A percentile compares a stretch with the other conserved stretches of the same genome.
phyloP scores from a whole-genome alignment of 2,888 invertebrate genomes.

The Habrosyne pyritoides region DNA sequence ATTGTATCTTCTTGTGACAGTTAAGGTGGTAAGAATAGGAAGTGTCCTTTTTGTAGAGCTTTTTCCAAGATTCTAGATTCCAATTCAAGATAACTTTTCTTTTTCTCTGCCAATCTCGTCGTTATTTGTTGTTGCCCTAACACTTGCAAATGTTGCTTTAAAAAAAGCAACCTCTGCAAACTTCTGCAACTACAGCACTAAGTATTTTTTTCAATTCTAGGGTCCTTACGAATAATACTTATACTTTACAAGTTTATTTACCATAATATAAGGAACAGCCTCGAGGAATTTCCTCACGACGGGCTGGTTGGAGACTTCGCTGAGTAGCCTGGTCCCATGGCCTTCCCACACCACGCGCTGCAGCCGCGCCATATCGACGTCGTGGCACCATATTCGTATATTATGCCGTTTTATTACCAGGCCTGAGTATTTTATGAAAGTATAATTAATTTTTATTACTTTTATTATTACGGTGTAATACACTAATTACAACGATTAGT shows the following conservation, averaged over 20 bases:
- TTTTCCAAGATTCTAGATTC: no score
- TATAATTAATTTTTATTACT: no score
- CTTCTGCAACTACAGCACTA: no score
- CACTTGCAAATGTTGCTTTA: no score
- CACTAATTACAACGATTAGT: no score
- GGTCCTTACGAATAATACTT: constrained; percentile 15
- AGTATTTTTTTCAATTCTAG: no score
- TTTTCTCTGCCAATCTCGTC: no score
- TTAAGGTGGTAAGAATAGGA: no score
- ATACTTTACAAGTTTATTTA: constrained; percentile 56
- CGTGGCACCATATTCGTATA: constrained; percentile 98
- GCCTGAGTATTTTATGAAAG: constrained; percentile 67
- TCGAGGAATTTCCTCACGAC: constrained; percentile 93
- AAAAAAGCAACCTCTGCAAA: no score
- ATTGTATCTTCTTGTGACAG: background rate
- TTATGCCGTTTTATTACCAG: constrained; percentile 93
- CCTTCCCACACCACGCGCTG: constrained; percentile 96
- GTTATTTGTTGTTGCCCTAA: no score
- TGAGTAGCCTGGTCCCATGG: constrained; percentile 91
- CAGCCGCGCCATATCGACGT: constrained; percentile 92
- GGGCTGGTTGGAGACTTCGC: constrained; percentile 93
- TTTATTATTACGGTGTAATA: no score
- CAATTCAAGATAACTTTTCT: background rate
- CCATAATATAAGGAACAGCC: constrained; percentile 97
- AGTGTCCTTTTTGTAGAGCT: no score